Percentiles rank a stretch among this genome's conserved stretches.
These are phyloP conservation scores for Rhinoptilus africanus DNA, from an alignment of 2,113 vertebrate genomes.

Conservation along the genomic window DNA sequence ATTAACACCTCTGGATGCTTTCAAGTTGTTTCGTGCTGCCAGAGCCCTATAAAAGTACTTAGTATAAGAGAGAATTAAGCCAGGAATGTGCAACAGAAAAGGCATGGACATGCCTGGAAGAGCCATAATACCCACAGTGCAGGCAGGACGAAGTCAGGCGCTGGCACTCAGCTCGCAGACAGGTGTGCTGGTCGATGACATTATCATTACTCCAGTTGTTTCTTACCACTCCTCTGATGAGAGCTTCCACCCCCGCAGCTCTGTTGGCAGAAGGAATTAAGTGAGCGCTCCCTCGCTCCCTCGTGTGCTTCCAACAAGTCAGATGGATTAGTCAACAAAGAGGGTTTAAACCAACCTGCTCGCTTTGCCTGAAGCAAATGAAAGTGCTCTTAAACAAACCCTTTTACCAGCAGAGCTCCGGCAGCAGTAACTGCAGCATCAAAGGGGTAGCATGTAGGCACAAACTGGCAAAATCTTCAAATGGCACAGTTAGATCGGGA, in stretches of 20 bases:
- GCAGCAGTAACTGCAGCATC: neutral
- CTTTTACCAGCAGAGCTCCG: neutral
- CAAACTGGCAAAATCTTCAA: neutral
- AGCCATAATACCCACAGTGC: neutral
- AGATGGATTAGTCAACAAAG: constrained; percentile 38
- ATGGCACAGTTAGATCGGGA: neutral
- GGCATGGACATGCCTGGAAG: neutral
- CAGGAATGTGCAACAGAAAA: neutral
- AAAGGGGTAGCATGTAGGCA: fast-evolving
- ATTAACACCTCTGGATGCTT: neutral
- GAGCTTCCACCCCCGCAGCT: constrained; percentile 20
- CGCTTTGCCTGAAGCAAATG: neutral
- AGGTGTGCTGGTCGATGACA: constrained; percentile 9
- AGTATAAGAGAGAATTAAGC: neutral
- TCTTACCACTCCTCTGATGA: neutral
- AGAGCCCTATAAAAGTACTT: neutral
- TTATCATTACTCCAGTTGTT: neutral
- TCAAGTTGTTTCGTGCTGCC: neutral
- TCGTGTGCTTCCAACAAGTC: neutral
- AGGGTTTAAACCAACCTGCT: constrained; percentile 34
- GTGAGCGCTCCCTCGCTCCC: neutral
- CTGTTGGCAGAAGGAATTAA: constrained; percentile 41
- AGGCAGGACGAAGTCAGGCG: neutral
- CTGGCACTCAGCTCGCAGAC: neutral
- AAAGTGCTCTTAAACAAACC: neutral